phyloP scores from a whole-genome alignment of 2,888 invertebrate species.

The Erebia aethiops region DNA sequence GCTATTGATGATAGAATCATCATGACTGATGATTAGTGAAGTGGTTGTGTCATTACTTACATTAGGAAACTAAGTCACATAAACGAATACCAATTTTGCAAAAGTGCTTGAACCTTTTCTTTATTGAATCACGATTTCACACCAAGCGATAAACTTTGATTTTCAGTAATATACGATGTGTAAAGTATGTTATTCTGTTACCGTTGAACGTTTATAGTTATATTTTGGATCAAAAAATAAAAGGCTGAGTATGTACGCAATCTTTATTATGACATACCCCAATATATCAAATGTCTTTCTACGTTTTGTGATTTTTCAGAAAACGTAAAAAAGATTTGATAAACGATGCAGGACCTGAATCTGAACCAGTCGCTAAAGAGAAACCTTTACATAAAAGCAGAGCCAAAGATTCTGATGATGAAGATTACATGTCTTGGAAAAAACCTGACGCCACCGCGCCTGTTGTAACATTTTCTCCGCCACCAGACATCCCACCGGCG shows the following conservation, averaged over 20 bases:
- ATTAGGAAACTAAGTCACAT: background rate
- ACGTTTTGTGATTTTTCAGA: conserved; percentile 53
- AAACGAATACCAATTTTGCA: background rate
- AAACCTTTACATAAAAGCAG: conserved; percentile 64
- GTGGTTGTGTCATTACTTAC: background rate
- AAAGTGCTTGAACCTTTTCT: background rate
- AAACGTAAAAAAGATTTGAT: conserved; percentile 72
- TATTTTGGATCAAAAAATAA: conserved; percentile 17
- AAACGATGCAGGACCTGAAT: conserved; percentile 62
- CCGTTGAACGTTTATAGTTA: conserved; percentile 13
- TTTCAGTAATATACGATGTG: background rate
- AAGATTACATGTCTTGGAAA: conserved; percentile 78
- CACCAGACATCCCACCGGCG: conserved; percentile 64
- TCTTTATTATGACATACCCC: conserved; percentile 12
- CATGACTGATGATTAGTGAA: too few relatives aligned
- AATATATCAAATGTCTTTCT: background rate
- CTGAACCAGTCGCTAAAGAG: conserved; percentile 58
- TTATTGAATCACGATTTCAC: conserved; percentile 3
- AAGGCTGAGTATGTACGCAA: conserved; percentile 33
- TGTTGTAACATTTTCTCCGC: conserved; percentile 75
- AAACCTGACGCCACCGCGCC: conserved; percentile 68
- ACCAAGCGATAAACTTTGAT: background rate
- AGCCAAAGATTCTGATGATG: conserved; percentile 76
- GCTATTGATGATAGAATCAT: too few relatives aligned
- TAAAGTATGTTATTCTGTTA: background rate